Conservation (phyloP, 2,888 invertebrate species). For the Leucoptera coffeella region DNA sequence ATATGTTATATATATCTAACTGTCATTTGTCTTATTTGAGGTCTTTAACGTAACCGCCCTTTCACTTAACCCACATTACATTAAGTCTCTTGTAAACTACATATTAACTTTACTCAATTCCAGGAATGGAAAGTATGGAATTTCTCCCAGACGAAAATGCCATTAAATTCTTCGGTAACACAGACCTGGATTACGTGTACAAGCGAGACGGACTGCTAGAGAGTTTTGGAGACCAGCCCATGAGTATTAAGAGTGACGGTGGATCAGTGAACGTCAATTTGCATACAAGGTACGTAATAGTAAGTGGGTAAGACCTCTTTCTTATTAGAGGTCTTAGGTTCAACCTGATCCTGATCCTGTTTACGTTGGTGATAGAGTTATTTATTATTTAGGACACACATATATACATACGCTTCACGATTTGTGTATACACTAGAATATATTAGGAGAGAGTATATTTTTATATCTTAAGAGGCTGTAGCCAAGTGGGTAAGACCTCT, state of each 20-base stretch:
- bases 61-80: no score
- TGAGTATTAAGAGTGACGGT: conserved; percentile 26
- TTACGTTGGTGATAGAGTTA: neutral
- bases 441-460: no score
- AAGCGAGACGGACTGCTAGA: conserved; percentile 63
- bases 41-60: no score
- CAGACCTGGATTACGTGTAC: conserved; percentile 72
- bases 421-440: no score
- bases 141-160: conserved; percentile 64
- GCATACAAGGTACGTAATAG: conserved; percentile 21
- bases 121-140: conserved; percentile 81
- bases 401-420: no score
- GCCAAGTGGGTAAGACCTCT: no score
- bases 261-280: conserved; percentile 33
- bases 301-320: neutral
- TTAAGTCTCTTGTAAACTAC: no score
- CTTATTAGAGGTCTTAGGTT: neutral
- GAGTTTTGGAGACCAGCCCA: conserved; percentile 29
- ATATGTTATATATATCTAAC: no score
- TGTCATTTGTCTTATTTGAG: no score
- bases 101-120: neutral
- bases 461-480: no score
- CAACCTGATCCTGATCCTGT: neutral
- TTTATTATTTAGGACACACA: no score
- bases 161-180: conserved; percentile 71